These are phyloP conservation scores for Acestrorhynchus altus DNA, from an alignment of 2,797 vertebrate genomes.

Conservation along the genomic window DNA sequence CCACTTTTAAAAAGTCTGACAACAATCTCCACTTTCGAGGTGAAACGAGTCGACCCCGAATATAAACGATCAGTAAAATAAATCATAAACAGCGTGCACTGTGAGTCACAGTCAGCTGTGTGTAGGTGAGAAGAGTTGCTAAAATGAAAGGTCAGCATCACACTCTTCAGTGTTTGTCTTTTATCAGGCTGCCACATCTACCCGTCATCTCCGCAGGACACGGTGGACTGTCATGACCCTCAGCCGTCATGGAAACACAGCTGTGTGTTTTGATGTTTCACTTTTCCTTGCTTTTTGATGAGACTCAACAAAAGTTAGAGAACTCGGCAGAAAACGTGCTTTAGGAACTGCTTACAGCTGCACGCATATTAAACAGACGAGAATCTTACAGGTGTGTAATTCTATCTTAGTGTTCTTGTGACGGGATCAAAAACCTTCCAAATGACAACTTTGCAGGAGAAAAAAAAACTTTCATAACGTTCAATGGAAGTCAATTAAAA, in stretches of 20 bases:
- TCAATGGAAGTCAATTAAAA: too few species aligned
- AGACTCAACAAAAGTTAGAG: not conserved
- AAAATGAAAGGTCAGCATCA: slow-evolving; percentile 2
- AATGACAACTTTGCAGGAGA: too few species aligned
- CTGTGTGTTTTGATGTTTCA: not conserved
- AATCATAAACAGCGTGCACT: not conserved
- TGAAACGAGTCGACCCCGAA: not conserved
- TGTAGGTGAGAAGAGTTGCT: not conserved
- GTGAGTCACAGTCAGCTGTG: not conserved
- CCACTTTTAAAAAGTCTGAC: not conserved
- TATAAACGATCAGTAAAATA: not conserved
- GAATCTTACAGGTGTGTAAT: not conserved
- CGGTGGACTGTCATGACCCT: not conserved
- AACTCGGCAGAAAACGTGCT: not conserved
- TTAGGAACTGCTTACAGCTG: not conserved
- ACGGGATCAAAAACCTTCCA: too few species aligned
- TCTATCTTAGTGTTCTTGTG: too few species aligned
- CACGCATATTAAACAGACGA: not conserved
- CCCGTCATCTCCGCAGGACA: not conserved
- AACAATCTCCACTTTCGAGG: not conserved
- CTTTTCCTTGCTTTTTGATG: not conserved
- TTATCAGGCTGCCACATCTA: not conserved
- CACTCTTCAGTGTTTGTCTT: slow-evolving; percentile 17
- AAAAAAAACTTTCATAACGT: too few species aligned
- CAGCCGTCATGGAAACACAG: not conserved